phyloP scores from a whole-genome alignment of 2,113 vertebrate genomes.

The Piprites chloris region DNA sequence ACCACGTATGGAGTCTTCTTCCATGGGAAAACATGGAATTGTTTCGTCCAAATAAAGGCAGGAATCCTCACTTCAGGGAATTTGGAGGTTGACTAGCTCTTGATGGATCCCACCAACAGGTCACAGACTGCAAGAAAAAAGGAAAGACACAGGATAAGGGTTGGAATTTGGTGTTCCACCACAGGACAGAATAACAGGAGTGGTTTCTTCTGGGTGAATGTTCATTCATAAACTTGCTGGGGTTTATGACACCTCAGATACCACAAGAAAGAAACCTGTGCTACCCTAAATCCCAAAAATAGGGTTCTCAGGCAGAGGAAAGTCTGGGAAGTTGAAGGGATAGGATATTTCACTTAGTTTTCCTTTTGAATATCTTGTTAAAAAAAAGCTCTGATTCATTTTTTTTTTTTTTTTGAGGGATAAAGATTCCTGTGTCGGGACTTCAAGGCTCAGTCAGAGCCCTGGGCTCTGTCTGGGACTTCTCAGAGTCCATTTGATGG shows the following conservation, averaged over 20 bases:
- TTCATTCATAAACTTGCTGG: not conserved
- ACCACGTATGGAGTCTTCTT: not conserved
- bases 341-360: not conserved
- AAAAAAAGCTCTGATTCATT: not conserved
- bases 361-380: not conserved
- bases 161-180: not conserved
- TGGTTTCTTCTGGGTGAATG: not conserved
- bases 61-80: not conserved
- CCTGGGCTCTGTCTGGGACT: not conserved
- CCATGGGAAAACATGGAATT: not conserved
- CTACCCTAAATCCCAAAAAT: not conserved
- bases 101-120: fast-evolving
- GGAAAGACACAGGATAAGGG: not conserved
- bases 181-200: not conserved
- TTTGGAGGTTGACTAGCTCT: not conserved
- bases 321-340: fast-evolving
- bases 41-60: not conserved
- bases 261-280: not conserved
- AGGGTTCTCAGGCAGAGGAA: not conserved
- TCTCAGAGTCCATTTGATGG: not conserved
- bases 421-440: not conserved
- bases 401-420: not conserved
- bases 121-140: not conserved
- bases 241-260: not conserved
- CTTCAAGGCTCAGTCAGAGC: not conserved